A percentile compares a stretch with the other conserved stretches of the same genome.
phyloP scores from a whole-genome alignment of 2,797 vertebrate species.

The Lithobates pipiens region DNA sequence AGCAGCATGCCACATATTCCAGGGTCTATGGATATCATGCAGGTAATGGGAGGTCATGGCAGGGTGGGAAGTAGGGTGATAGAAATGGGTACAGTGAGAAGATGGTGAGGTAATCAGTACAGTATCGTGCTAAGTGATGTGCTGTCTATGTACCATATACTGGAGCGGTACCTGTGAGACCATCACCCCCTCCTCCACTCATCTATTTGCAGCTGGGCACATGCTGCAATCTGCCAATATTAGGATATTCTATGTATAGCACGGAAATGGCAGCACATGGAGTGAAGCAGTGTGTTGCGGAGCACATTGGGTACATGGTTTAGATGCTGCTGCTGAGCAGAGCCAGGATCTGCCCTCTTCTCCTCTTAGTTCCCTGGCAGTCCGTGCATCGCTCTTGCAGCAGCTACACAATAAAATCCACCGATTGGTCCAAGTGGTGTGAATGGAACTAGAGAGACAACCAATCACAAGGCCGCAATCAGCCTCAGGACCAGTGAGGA shows the following conservation, averaged over 20 bases:
- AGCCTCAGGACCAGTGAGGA: slow-evolving; percentile 30
- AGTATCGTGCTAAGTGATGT: not conserved
- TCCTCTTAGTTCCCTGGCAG: slow-evolving; percentile 47
- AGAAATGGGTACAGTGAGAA: not conserved
- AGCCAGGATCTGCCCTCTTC: slow-evolving; percentile 39
- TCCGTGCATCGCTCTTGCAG: slow-evolving; percentile 34
- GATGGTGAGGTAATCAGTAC: not conserved
- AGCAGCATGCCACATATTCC: not conserved
- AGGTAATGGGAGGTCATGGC: not conserved
- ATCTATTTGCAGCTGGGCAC: slow-evolving; percentile 29
- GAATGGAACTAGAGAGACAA: slow-evolving; percentile 24
- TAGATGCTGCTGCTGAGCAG: slow-evolving; percentile 42
- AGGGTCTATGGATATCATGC: not conserved
- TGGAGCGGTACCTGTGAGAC: slow-evolving; percentile 12
- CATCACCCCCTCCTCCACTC: slow-evolving; percentile 1
- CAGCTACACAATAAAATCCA: not conserved
- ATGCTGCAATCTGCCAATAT: slow-evolving; percentile 18
- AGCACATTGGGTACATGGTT: slow-evolving; percentile 33
- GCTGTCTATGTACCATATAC: not conserved
- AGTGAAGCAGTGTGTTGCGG: slow-evolving; percentile 29
- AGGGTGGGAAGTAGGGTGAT: not conserved
- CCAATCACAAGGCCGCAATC: slow-evolving; percentile 2
- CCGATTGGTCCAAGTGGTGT: slow-evolving; percentile 20
- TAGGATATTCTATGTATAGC: slow-evolving; percentile 46
- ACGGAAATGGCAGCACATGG: slow-evolving; percentile 27